A percentile compares a stretch with the other conserved stretches of the same genome.
Evolutionary conservation across 2,888 invertebrate species (phyloP).

Genomic region (Didymodactylos carnosus): DNA sequence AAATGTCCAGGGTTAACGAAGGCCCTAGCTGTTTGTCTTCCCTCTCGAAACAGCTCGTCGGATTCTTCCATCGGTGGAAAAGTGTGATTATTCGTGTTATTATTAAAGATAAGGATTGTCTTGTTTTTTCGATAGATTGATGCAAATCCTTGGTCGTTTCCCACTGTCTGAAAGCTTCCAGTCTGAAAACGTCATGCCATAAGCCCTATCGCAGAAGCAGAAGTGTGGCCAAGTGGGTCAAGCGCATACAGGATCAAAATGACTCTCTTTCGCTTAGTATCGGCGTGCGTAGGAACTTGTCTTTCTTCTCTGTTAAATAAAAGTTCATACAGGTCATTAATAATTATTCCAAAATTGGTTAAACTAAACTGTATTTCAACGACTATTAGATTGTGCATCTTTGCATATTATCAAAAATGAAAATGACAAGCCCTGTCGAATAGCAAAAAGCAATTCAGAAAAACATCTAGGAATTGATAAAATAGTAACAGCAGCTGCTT

Average conservation of each 20-base stretch:
- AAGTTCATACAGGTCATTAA: too few relatives aligned
- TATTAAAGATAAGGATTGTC: not conserved
- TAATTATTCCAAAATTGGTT: too few relatives aligned
- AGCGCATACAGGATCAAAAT: not conserved
- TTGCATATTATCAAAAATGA: too few relatives aligned
- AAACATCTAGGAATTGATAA: too few relatives aligned
- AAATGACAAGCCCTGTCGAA: too few relatives aligned
- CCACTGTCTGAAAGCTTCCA: not conserved
- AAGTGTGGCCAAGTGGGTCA: not conserved
- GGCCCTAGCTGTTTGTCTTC: not conserved
- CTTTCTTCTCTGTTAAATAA: too few relatives aligned
- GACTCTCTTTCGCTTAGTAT: too few relatives aligned
- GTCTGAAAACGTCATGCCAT: not conserved
- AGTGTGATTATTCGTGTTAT: not conserved
- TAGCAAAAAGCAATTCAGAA: too few relatives aligned
- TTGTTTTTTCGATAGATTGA: not conserved
- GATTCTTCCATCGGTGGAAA: not conserved
- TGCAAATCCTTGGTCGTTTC: not conserved
- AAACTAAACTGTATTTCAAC: too few relatives aligned
- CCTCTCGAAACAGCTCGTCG: not conserved
- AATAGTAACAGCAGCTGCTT: too few relatives aligned
- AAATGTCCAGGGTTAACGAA: not conserved
- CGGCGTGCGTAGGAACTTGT: too few relatives aligned
- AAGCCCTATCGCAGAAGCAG: not conserved
- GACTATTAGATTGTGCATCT: too few relatives aligned